These are phyloP conservation scores for Catostylus mosaicus DNA, from an alignment of 30 jellyfish, hydroid and myxozoan genomes.

Conservation along the genomic window DNA sequence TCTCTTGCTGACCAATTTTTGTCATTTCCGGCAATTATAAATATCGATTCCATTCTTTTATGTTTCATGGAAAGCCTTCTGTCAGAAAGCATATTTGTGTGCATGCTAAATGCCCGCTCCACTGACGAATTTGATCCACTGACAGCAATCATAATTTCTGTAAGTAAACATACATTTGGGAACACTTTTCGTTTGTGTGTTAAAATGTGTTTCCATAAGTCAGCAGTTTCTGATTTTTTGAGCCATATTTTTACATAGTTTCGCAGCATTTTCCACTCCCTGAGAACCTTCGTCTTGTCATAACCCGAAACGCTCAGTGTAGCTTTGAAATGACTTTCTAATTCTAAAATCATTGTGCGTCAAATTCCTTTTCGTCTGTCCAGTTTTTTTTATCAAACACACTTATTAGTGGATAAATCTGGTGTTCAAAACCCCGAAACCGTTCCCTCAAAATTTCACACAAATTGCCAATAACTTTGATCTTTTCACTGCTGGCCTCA, in stretches of 20 bases:
- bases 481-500: constrained; percentile 32
- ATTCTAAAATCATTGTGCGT: background rate
- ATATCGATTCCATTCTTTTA: constrained; percentile 17
- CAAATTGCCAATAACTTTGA: background rate
- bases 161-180: constrained; percentile 46
- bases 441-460: constrained; percentile 15
- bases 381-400: constrained; percentile 21
- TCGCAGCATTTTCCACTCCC: constrained; percentile 25
- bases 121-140: constrained; percentile 52
- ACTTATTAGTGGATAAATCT: background rate
- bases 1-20: background rate
- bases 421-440: constrained; percentile 5
- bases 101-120: constrained; percentile 45
- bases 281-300: constrained; percentile 18
- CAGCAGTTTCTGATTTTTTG: background rate
- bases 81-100: constrained; percentile 31
- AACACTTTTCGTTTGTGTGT: constrained; percentile 18
- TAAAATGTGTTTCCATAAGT: constrained; percentile 3
- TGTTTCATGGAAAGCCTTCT: constrained; percentile 8
- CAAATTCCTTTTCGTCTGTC: constrained; percentile 17
- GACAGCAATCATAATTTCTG: constrained; percentile 26
- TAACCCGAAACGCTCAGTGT: constrained; percentile 25
- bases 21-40: constrained; percentile 9
- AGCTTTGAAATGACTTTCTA: constrained; percentile 30
- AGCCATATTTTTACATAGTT: constrained; percentile 10